Conservation (phyloP, 2,888 invertebrate species). For the Drosophila quinaria region DNA sequence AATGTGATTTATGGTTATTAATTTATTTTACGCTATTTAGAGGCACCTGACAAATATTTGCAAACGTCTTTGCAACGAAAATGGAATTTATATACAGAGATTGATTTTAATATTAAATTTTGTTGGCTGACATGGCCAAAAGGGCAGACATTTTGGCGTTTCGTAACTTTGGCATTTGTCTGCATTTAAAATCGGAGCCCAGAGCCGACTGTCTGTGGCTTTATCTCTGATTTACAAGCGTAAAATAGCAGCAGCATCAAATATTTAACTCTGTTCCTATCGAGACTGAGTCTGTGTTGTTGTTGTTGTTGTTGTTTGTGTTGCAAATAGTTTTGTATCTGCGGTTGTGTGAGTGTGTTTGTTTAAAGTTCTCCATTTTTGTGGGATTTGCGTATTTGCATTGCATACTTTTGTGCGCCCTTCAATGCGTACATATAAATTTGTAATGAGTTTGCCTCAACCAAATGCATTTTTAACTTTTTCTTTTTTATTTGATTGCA, state of each 20-base stretch:
- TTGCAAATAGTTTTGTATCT: conserved; percentile 45
- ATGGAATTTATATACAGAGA: conserved; percentile 57
- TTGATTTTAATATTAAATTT: conserved; percentile 73
- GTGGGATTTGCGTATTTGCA: conserved; percentile 45
- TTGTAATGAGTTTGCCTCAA: conserved; percentile 61
- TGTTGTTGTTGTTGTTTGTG: conserved; percentile 20
- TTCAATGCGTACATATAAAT: conserved; percentile 46
- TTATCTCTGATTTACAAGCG: conserved; percentile 76
- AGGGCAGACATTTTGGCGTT: conserved; percentile 2
- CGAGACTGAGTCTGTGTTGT: conserved; percentile 34
- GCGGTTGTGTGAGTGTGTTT: conserved; percentile 40
- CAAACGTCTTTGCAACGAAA: conserved; percentile 34
- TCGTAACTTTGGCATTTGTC: conserved; percentile 52
- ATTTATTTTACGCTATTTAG: conserved; percentile 57
- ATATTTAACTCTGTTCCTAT: conserved; percentile 70
- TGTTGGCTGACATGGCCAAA: conserved; percentile 14
- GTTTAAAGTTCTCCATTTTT: conserved; percentile 24
- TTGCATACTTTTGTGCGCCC: conserved; percentile 40
- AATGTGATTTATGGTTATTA: conserved; percentile 72
- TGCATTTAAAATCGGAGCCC: conserved; percentile 38
- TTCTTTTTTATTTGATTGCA: conserved; percentile 41
- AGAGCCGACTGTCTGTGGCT: conserved; percentile 64
- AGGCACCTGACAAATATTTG: conserved; percentile 55
- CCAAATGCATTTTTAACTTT: conserved; percentile 51
- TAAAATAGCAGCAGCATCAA: conserved; percentile 74